These are phyloP conservation scores for Dasyurus viverrinus DNA, from an alignment of 2,113 vertebrate species.

Conservation along the genomic window DNA sequence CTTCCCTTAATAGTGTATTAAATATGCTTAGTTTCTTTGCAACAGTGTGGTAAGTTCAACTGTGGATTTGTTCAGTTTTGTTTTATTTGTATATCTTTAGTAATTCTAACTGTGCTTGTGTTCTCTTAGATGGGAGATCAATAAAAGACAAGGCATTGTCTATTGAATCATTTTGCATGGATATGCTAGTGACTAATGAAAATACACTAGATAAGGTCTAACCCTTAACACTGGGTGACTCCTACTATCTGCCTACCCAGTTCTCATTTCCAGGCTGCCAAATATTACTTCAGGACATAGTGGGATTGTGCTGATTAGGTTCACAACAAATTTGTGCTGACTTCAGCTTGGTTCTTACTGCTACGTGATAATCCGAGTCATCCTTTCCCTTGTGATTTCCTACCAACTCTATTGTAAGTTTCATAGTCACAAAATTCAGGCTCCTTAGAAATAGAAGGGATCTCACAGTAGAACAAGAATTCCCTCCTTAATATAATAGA, in stretches of 20 bases:
- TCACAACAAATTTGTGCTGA: neutral
- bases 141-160: neutral
- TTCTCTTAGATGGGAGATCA: slow-evolving; percentile 17
- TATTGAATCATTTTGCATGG: neutral
- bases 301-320: neutral
- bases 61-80: neutral
- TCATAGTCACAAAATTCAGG: neutral
- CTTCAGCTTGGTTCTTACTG: neutral
- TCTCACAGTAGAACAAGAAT: neutral
- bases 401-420: neutral
- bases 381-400: neutral
- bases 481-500: neutral
- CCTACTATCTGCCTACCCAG: neutral
- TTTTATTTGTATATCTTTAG: neutral
- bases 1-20: neutral
- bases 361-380: neutral
- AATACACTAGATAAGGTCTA: neutral
- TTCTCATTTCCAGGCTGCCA: neutral
- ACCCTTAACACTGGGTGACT: neutral
- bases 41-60: neutral
- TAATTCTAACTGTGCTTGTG: neutral
- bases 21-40: neutral
- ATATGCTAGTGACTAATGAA: slow-evolving; percentile 18
- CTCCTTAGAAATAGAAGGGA: neutral
- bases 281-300: neutral